Conservation (phyloP, 2,113 vertebrate species). For the Bujurquina vittata region DNA sequence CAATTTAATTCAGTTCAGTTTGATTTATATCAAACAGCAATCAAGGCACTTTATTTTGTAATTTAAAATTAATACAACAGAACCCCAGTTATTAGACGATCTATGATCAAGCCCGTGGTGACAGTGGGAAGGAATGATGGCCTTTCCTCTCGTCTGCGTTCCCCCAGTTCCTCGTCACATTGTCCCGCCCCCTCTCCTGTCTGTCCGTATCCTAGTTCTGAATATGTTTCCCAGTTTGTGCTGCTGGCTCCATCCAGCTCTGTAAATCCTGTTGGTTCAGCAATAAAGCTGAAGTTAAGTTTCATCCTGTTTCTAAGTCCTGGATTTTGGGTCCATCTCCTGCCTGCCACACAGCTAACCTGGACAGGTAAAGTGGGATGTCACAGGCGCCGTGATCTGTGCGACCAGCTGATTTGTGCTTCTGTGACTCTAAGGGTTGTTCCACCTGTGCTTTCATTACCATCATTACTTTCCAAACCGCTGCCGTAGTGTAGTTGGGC, state of each 20-base stretch:
- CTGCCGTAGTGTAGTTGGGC: fast-evolving
- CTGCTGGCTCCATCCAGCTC: too few relatives aligned
- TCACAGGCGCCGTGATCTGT: neutral
- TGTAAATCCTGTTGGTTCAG: too few relatives aligned
- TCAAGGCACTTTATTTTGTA: neutral
- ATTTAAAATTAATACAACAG: neutral
- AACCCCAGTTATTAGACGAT: neutral
- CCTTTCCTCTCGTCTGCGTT: too few relatives aligned
- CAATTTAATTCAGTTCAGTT: neutral
- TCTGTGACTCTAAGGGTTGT: neutral
- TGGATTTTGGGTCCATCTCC: too few relatives aligned
- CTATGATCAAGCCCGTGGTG: neutral
- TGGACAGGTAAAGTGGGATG: too few relatives aligned
- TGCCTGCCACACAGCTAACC: too few relatives aligned
- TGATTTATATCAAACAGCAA: neutral
- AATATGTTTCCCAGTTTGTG: too few relatives aligned
- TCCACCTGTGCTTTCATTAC: neutral
- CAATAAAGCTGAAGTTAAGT: too few relatives aligned
- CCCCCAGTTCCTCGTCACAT: too few relatives aligned
- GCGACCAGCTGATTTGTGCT: neutral
- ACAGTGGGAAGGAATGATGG: neutral
- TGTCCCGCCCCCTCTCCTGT: too few relatives aligned
- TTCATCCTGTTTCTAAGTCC: too few relatives aligned
- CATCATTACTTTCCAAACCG: neutral
- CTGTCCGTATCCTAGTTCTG: too few relatives aligned